These are phyloP conservation scores for Psettodes erumei DNA, from an alignment of 2,113 vertebrate species.

Conservation along the genomic window DNA sequence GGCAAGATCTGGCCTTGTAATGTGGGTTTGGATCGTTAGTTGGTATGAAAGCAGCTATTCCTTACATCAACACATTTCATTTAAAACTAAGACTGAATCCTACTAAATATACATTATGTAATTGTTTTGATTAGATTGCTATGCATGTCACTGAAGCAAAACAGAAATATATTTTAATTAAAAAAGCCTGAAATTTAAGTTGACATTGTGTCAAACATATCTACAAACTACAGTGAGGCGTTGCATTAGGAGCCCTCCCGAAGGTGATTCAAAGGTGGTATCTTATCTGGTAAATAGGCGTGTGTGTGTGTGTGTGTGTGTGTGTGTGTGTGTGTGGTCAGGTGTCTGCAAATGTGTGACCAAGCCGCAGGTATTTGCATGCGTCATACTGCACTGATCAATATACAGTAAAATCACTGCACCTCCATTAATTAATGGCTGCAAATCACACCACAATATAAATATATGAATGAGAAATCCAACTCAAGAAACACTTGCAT, in stretches of 20 bases:
- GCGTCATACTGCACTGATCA: constrained; percentile 38
- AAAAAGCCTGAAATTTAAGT: constrained; percentile 9
- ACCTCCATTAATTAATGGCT: constrained; percentile 45
- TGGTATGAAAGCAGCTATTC: background rate
- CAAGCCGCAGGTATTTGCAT: constrained; percentile 68
- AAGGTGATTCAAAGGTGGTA: constrained; percentile 71
- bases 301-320: constrained; percentile 25
- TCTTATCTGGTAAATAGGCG: constrained; percentile 62
- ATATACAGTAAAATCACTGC: constrained; percentile 50
- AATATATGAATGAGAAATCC: constrained; percentile 61
- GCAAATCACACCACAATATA: constrained; percentile 69
- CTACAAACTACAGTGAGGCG: constrained; percentile 12
- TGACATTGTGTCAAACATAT: constrained; percentile 17
- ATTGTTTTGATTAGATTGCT: background rate
- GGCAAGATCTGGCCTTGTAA: background rate
- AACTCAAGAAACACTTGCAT: constrained; percentile 10
- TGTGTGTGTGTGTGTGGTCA: constrained; percentile 40
- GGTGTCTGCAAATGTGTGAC: constrained; percentile 67
- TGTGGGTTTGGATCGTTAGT: background rate
- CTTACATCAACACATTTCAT: background rate
- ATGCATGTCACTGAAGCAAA: constrained; percentile 3
- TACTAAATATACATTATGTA: background rate
- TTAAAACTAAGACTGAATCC: background rate
- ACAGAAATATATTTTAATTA: background rate
- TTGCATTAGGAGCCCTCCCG: constrained; percentile 24